Evolutionary conservation across 92 coral and sea anemone genomes (phyloP).

Genomic region (Bergia puertoricense): DNA sequence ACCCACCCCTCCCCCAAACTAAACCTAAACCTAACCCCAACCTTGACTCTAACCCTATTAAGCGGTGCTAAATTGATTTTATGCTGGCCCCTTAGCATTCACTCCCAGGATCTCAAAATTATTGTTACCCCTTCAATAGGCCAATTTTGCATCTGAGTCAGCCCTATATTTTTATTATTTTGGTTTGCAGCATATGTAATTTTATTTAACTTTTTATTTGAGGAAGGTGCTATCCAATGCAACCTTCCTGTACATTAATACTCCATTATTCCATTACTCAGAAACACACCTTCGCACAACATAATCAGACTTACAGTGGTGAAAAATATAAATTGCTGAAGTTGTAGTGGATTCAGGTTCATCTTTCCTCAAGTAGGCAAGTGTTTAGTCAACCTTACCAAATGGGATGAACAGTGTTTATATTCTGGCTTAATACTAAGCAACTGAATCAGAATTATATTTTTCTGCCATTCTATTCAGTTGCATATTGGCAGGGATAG

Average conservation of each 20-base stretch:
- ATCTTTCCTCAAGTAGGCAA: neutral
- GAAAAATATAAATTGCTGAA: constrained; percentile 8
- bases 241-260: neutral
- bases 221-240: constrained; percentile 13
- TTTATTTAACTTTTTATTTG: neutral
- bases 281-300: constrained; percentile 9
- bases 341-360: constrained; percentile 3
- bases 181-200: constrained; percentile 2
- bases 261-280: neutral
- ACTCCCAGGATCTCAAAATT: constrained; percentile 1
- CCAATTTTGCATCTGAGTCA: constrained; percentile 15
- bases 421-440: constrained; percentile 8
- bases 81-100: constrained; percentile 9
- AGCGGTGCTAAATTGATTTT: neutral
- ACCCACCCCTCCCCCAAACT: neutral
- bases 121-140: constrained; percentile 10
- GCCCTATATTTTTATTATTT: constrained; percentile 7
- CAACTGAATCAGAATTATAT: constrained; percentile 4
- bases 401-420: neutral
- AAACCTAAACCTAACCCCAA: too few species aligned
- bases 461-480: constrained; percentile 9
- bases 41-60: too few species aligned
- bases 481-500: constrained; percentile 9
- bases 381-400: constrained; percentile 2
- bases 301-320: constrained; percentile 13